A percentile compares a stretch with the other conserved stretches of the same genome.
phyloP scores from a whole-genome alignment of 1,140 invertebrate species.

The Coptotermes formosanus region DNA sequence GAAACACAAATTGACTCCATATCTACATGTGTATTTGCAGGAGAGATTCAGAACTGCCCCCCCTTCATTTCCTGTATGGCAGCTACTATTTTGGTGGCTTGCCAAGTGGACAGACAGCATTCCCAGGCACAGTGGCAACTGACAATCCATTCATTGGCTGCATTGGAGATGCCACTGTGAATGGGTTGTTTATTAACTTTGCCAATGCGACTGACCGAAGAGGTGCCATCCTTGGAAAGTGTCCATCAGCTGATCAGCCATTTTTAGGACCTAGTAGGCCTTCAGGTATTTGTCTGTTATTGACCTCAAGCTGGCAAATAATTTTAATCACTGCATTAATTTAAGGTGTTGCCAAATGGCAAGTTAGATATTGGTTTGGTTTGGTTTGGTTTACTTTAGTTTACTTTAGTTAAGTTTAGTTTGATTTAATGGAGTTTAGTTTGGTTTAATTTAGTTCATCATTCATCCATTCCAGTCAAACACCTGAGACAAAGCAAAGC shows the following conservation, averaged over 20 bases:
- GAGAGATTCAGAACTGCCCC: slow-evolving; percentile 54
- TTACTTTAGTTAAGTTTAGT: too few relatives aligned
- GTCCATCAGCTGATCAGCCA: slow-evolving; percentile 12
- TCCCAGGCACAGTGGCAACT: slow-evolving; percentile 44
- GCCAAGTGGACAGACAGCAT: slow-evolving; percentile 57
- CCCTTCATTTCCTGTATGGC: slow-evolving; percentile 60
- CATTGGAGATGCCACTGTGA: slow-evolving; percentile 82
- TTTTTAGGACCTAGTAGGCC: background rate
- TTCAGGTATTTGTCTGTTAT: background rate
- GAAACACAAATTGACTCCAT: background rate
- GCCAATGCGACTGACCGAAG: slow-evolving; percentile 64
- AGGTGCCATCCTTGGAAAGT: slow-evolving; percentile 67
- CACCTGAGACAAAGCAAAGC: too few relatives aligned
- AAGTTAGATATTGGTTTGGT: too few relatives aligned
- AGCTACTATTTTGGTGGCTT: slow-evolving; percentile 84
- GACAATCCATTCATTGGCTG: slow-evolving; percentile 72
- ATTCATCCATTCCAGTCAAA: too few relatives aligned
- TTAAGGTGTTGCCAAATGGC: too few relatives aligned
- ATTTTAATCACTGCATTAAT: too few relatives aligned
- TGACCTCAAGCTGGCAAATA: background rate
- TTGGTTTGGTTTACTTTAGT: too few relatives aligned
- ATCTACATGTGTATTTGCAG: slow-evolving; percentile 43
- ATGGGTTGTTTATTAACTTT: slow-evolving; percentile 79
- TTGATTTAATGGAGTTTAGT: too few relatives aligned
- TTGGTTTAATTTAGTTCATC: too few relatives aligned